Evolutionary conservation across 2,888 invertebrate species (phyloP), one percentile per base, ranked within the genome.

Genomic region (Eupeodes latifasciatus): DNA sequence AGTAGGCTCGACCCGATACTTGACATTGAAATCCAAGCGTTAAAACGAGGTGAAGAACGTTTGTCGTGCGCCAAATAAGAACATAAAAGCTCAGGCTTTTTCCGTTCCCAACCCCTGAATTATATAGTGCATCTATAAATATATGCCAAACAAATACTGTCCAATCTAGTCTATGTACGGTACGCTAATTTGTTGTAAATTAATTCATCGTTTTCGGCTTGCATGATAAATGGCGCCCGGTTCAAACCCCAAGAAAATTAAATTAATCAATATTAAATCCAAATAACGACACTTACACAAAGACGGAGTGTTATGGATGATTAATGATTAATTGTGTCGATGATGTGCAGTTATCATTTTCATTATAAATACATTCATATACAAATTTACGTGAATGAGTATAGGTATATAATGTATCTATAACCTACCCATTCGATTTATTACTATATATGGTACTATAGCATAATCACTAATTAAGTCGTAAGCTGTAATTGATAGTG

Each of bases 171-270:
- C 27, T 27, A 27, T 27, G 27, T 27, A 36, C 36, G 36, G 5
- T 14, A 77, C 74, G 77, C 74, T 77, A 88, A 88, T 88, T 88
- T 84, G 78, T 83, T 81, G 74, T 81, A 84, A 88, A 84, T 88
- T 84, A 88, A 84, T 84, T 84, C 78, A 84, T 84, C 84, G 84
- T 80, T 84, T 80, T 81, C 1, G 40, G 40, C 84, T 78, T 84
- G 77, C 77, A 84, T 59, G 81, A 74, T 77, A 78, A 44, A 47
- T 53, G 47, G 64, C 59, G 53, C 34, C 51, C 67, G 44, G 61
- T 36, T 40, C 19, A n/a, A 51, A 14, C 53, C 55, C 71, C 64
- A 47, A 16, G 55, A 10, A 6, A 59, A 61, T 61, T 47, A 14
- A 62, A 88, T 85, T 84, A 84, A 88, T 88, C 80, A 88, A 88